Conservation (phyloP, 2,797 vertebrate species). For the Mareca penelope region DNA sequence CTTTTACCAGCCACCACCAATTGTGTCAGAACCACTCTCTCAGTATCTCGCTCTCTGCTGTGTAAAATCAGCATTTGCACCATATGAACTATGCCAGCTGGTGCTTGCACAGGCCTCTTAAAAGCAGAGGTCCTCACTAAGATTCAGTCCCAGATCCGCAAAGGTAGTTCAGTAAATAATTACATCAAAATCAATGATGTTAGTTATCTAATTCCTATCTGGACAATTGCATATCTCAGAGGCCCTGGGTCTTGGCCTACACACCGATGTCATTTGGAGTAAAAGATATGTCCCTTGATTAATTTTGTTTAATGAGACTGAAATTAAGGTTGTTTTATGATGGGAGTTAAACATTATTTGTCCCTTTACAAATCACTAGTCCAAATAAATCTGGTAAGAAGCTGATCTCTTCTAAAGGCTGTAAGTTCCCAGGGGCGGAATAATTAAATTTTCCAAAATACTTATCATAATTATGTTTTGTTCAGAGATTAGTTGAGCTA, state of each 20-base stretch:
- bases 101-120: not conserved
- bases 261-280: not conserved
- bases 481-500: slow-evolving; percentile 46
- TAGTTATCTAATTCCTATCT: not conserved
- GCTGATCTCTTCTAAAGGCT: slow-evolving; percentile 18
- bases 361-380: slow-evolving; percentile 35
- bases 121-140: not conserved
- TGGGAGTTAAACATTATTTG: slow-evolving; percentile 32
- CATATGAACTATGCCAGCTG: not conserved
- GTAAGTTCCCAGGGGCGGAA: slow-evolving; percentile 30
- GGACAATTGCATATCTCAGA: not conserved
- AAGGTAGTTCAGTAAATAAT: not conserved
- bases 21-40: not conserved
- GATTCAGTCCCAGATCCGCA: not conserved
- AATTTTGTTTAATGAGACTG: not conserved
- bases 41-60: not conserved
- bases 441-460: slow-evolving; percentile 74
- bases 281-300: not conserved
- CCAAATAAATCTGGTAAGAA: slow-evolving; percentile 48
- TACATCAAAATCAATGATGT: not conserved
- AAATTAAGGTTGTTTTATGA: not conserved
- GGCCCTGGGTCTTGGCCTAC: not conserved
- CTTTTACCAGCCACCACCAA: not conserved
- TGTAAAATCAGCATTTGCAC: not conserved
- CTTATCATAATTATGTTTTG: slow-evolving; percentile 61